These are phyloP conservation scores for Pelagia noctiluca DNA, from an alignment of 30 jellyfish, hydroid and myxozoan species.

Conservation along the genomic window DNA sequence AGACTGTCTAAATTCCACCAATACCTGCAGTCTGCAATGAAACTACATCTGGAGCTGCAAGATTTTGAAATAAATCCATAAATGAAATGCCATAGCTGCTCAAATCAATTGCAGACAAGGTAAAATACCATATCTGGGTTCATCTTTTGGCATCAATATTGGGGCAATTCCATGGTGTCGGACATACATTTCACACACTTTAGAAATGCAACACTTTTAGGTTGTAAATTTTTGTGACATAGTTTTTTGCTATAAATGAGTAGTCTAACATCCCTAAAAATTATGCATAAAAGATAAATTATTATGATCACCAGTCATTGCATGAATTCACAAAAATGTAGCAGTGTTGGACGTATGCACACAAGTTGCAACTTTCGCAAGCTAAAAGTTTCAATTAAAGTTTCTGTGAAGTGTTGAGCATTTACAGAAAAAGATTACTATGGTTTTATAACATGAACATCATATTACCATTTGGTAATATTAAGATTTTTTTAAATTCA, in stretches of 20 bases:
- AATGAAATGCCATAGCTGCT: too few species aligned
- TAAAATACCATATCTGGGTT: too few species aligned
- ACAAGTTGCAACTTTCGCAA: conserved; percentile 5
- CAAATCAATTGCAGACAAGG: too few species aligned
- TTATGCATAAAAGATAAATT: not conserved
- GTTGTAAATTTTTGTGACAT: conserved; percentile 1
- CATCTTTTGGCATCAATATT: too few species aligned
- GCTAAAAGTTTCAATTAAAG: not conserved
- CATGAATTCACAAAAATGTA: conserved; percentile 1
- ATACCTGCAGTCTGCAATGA: too few species aligned
- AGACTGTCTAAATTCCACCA: too few species aligned
- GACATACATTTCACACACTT: conserved; percentile 1
- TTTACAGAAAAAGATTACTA: not conserved
- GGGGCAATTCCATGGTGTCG: not conserved
- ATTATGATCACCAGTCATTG: conserved; percentile 3
- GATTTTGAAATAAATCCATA: too few species aligned
- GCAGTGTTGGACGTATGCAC: conserved; percentile 2
- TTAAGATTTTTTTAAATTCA: too few species aligned
- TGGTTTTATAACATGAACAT: not conserved
- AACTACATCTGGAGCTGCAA: too few species aligned
- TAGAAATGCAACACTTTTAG: not conserved
- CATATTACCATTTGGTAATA: not conserved
- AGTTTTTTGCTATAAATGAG: not conserved
- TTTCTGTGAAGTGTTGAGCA: conserved; percentile 1
- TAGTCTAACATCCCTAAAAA: not conserved